Percentiles rank a stretch among this genome's conserved stretches.
Conservation (phyloP, 2,113 vertebrate species). For the Daphoenositta chrysoptera region DNA sequence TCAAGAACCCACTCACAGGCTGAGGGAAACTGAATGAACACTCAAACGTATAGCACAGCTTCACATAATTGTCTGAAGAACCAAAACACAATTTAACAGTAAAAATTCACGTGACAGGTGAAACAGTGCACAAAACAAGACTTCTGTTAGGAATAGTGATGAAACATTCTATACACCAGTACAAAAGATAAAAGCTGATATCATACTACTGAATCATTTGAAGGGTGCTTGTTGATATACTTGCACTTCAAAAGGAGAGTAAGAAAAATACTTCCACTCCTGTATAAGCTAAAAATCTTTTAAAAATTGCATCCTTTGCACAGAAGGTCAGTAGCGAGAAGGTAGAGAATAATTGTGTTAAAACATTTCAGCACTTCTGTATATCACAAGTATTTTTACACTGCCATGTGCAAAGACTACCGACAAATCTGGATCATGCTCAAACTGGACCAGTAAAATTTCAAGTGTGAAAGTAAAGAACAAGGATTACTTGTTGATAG, state of each 20-base stretch:
- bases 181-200: not conserved
- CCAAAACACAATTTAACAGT: not conserved
- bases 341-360: not conserved
- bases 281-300: not conserved
- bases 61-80: not conserved
- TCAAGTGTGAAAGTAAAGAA: not conserved
- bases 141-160: not conserved
- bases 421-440: not conserved
- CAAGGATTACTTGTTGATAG: not conserved
- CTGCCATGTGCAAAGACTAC: not conserved
- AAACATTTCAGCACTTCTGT: not conserved
- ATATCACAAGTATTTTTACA: not conserved
- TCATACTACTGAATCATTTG: not conserved
- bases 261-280: not conserved
- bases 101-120: not conserved
- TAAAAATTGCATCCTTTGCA: not conserved
- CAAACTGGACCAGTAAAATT: not conserved
- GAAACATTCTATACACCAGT: not conserved
- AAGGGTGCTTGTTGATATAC: not conserved
- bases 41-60: not conserved
- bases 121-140: not conserved
- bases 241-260: not conserved
- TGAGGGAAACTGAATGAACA: not conserved
- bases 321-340: not conserved
- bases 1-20: not conserved